Conservation (phyloP, 2,113 vertebrate genomes). For the Malurus cyaneus region DNA sequence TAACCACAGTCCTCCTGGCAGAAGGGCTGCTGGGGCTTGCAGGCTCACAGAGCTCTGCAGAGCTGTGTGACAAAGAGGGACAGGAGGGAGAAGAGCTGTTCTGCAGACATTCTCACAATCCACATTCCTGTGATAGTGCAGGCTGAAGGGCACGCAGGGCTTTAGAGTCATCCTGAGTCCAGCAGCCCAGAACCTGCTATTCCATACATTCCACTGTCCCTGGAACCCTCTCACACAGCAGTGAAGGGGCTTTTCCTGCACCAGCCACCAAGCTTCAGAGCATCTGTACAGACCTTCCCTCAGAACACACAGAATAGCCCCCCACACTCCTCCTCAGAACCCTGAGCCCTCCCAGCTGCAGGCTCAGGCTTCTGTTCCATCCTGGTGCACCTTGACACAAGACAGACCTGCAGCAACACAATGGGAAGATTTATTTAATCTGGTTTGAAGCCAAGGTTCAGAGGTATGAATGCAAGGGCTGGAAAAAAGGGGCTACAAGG, state of each 20-base stretch:
- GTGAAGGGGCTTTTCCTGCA: not conserved
- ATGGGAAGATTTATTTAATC: not conserved
- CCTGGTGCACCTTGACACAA: not conserved
- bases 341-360: not conserved
- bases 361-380: not conserved
- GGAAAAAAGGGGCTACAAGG: not conserved
- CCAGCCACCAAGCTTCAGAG: not conserved
- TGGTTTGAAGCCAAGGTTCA: conserved; percentile 18
- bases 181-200: not conserved
- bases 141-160: not conserved
- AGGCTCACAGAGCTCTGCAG: not conserved
- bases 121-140: not conserved
- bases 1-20: not conserved
- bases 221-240: fast-evolving
- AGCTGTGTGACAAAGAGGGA: not conserved
- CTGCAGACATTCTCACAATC: not conserved
- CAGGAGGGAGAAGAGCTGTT: not conserved
- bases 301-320: not conserved
- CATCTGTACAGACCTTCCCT: not conserved
- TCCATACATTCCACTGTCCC: not conserved
- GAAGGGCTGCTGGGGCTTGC: not conserved
- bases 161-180: not conserved
- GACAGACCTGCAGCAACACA: not conserved
- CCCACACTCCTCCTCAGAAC: not conserved
- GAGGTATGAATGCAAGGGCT: not conserved